These are phyloP conservation scores for Syngnathus acus DNA, from an alignment of 2,797 vertebrate species.

Conservation along the genomic window DNA sequence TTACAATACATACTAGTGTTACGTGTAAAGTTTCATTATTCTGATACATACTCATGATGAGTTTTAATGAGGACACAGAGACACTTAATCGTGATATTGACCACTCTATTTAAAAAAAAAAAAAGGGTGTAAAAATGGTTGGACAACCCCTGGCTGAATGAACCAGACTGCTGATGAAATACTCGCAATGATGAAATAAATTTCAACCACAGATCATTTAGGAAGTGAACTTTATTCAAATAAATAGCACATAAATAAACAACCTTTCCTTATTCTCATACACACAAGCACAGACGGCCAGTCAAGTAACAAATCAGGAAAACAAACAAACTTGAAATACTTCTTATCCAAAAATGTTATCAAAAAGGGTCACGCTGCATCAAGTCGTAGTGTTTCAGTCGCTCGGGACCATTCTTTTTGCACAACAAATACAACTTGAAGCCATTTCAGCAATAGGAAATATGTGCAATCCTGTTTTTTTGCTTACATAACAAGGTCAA, in stretches of 20 bases:
- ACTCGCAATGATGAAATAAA: slow-evolving; percentile 1
- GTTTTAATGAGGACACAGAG: too few species aligned
- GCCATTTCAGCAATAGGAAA: slow-evolving; percentile 42
- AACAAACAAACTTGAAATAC: slow-evolving; percentile 42
- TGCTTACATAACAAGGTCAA: slow-evolving; percentile 47
- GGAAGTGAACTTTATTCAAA: slow-evolving; percentile 75
- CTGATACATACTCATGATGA: too few species aligned
- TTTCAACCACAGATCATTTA: slow-evolving; percentile 33
- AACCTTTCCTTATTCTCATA: slow-evolving; percentile 35
- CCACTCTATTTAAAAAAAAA: too few species aligned
- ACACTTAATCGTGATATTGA: too few species aligned
- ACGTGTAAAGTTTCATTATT: too few species aligned
- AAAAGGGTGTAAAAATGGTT: too few species aligned
- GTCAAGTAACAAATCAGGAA: slow-evolving; percentile 62
- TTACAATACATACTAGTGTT: too few species aligned
- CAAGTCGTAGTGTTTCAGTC: slow-evolving; percentile 57
- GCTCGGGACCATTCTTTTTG: slow-evolving; percentile 19
- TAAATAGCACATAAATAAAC: slow-evolving; percentile 83
- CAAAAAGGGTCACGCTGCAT: slow-evolving; percentile 48
- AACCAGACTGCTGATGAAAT: not conserved
- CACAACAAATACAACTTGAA: slow-evolving; percentile 32
- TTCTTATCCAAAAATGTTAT: slow-evolving; percentile 53
- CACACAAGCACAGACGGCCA: slow-evolving; percentile 32
- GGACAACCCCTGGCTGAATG: too few species aligned
- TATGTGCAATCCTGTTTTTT: slow-evolving; percentile 69